Evolutionary conservation across 1,140 invertebrate genomes (phyloP), one percentile per base, ranked within the genome.

Genomic region (Watersipora subatra): DNA sequence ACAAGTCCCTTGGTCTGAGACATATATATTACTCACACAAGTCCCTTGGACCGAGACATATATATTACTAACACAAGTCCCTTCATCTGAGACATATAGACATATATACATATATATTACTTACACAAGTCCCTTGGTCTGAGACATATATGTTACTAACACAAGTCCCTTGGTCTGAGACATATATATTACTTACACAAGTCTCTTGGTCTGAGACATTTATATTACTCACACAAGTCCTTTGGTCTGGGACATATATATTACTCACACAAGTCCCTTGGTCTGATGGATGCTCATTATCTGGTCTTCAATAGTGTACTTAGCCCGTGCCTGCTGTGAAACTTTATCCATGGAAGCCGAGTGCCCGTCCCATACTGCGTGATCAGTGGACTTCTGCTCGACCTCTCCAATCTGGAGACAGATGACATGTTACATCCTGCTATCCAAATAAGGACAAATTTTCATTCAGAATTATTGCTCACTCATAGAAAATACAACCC

Each of bases 291-390:
- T 97, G 77, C 95, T 91, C 79, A 93, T 91, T 74, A 97, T 97
- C 80, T 97, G 93, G 69, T 97, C 93, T 76, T 96, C 93, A 22
- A 97, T 84, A 1, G 93, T 94, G 67, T 97, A 95, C 76, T 95
- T 94, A 0, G 93, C 92, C 34, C 94, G 82, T 0, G 94, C 93
- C 89, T 83, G 96, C 92, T 70, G 95, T 87, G 75, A 73, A n/a
- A 80, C 78, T 66, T 80, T 80, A 66, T 80, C 78, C 76, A 80
- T 78, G 24, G 77, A 78, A 0, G 91, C 91, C 0, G 92, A 94
- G 75, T 97, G 93, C n/a, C 94, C 94, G 80, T 98, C 95, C 95
- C 95, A 98, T 25, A 92, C 95, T 1, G 93, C 90, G 78, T 85
- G 92, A 74, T 93, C 92, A 59, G 70, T 75, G 7, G 77, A 88